Base-by-base conservation (phyloP, 2,797 vertebrate genomes). In the Pyrrhura leucotis region DNA sequence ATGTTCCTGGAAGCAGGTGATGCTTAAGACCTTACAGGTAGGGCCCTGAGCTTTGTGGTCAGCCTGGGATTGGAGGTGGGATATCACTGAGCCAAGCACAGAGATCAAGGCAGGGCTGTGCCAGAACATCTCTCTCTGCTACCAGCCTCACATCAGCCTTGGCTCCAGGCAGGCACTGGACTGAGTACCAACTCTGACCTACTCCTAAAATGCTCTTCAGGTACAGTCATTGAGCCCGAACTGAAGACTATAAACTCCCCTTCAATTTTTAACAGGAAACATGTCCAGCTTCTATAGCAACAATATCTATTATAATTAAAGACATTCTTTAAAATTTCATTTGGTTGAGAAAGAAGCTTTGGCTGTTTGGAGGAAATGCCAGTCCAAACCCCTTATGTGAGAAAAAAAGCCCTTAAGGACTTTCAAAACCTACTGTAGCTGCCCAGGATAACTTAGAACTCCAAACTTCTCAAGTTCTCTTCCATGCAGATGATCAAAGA, bases 21-120 rank as follows among this genome's bases (percentile, higher is more conserved):
- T 5, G 1, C 65, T 68, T 13, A 17, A 74, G 15, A 25, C 26
- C 35, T 67, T 85, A 79, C n/a, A 85, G 73, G 63, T 56, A 29
- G 12, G 16, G 25, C 13, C 15, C 26, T 33, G 37, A 42, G 54
- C 29, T 53, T 23, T 71, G 17, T 65, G 69, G 25, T 33, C 25
- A 56, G 75, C 16, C 22, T 80, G 39, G 47, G 28, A 19, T 17
- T 10, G 9, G 21, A 50, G 31, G 12, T n/a, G 51, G 45, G 25
- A 23, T 56, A 7, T 44, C 2, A 1, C 33, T 26, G 10, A 50
- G 59, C 50, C 2, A 2, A 35, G 48, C 28, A 67, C 0, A 0
- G 78, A 35, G 50, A 54, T 33, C 0, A 1, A 35, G 63, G 59
- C 10, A 21, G 0, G 37, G 13, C 6, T 78, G 26, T 40, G 35